Evolutionary conservation across 92 coral and sea anemone genomes (phyloP).

Genomic region (Zoanthus sansibaricus): DNA sequence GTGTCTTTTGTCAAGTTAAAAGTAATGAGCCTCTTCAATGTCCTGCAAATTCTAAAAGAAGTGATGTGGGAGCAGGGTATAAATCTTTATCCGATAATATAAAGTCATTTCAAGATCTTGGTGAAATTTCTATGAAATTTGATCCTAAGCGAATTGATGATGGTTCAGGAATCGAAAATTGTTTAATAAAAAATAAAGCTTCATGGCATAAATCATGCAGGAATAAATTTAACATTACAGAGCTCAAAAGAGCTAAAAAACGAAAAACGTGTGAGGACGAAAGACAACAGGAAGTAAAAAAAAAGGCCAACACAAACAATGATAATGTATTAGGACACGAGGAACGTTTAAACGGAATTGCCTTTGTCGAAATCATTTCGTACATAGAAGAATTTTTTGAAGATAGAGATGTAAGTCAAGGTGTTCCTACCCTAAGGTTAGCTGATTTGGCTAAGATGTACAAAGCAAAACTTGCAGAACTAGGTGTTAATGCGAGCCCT

Average conservation of each 20-base stretch:
- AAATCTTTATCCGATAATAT: conserved; percentile 45
- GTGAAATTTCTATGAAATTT: conserved; percentile 25
- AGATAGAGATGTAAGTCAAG: conserved; percentile 19
- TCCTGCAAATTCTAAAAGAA: conserved; percentile 36
- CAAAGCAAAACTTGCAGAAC: conserved; percentile 21
- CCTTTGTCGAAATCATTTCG: conserved; percentile 60
- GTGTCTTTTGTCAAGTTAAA: conserved; percentile 58
- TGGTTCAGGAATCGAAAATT: conserved; percentile 54
- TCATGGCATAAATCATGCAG: conserved; percentile 55
- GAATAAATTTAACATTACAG: conserved; percentile 20
- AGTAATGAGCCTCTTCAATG: conserved; percentile 50
- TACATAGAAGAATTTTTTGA: conserved; percentile 61
- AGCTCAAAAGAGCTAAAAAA: conserved; percentile 42
- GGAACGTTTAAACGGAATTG: conserved; percentile 47
- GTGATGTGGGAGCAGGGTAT: conserved; percentile 48
- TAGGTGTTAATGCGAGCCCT: conserved; percentile 16
- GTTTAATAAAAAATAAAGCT: conserved; percentile 29
- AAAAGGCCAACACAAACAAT: not conserved
- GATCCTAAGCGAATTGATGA: conserved; percentile 52
- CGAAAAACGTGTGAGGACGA: not conserved
- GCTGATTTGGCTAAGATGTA: conserved; percentile 38
- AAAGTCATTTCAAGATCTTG: conserved; percentile 42
- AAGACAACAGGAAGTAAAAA: not conserved
- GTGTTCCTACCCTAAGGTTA: conserved; percentile 27
- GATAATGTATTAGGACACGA: conserved; percentile 34